Evolutionary conservation across 92 coral and sea anemone species (phyloP), one percentile per base, ranked within the genome.

Genomic region (Zoanthus sociatus): DNA sequence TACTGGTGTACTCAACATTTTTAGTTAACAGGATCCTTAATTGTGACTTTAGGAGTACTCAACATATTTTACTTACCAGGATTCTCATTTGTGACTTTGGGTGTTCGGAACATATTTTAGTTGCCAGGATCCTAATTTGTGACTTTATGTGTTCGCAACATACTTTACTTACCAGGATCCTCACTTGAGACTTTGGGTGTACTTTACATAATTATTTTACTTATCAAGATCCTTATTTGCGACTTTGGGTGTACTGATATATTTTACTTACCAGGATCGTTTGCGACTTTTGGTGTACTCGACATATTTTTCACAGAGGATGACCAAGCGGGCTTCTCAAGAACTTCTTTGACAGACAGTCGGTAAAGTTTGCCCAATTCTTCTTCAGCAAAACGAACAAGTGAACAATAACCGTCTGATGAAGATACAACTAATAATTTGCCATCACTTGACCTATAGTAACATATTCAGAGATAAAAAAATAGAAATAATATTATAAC

Each of bases 391-490:
- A 97, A 97, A 71, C 94, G 88, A 47, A 95, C 92, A 33, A 93
- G 76, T 13, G 98, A 92, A 66, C 99, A 97, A 88, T 97, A 97
- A 3, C 99, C 99, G 76, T 97, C 99, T 5, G 97, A 86, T 18
- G 99, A 97, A 9, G 97, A 97, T n/a, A 94, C 90, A 5, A 94
- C 94, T n/a, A 95, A 90, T 13, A 82, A 84, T 60, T 66, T 66
- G 32, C 99, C 99, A 87, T 95, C 93, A 69, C 82, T 88, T 37
- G 95, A 95, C 99, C 99, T 96, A 54, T 9, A 77, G 54, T 17
- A 31, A 45, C 76, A 17, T 26, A 42, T 7, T 20, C 47, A 56
- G 5, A 33, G 26, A 44, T 42, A 0, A 0, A 37, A 44, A 9
- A 26, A 26, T 37, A 37, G 42, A 37, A 67, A 2, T 37, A 37